Percentiles rank a stretch among this genome's conserved stretches.
Conservation (phyloP, 2,888 invertebrate species). For the Tetanocera ferruginea region DNA sequence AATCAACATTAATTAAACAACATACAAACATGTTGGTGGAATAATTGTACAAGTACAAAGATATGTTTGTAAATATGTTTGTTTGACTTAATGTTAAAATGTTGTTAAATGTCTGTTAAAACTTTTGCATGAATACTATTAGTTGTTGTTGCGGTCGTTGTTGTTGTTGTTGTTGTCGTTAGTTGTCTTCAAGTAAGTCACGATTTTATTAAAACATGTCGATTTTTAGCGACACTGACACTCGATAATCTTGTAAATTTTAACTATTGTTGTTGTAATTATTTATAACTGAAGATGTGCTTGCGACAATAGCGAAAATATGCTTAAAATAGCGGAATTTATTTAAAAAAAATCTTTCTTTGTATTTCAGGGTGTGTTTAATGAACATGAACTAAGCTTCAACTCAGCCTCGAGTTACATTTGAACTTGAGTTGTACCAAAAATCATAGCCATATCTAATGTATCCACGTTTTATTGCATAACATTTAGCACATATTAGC, state of each 20-base stretch:
- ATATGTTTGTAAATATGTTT: neutral
- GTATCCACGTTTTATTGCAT: too few species aligned
- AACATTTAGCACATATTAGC: too few species aligned
- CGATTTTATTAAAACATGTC: neutral
- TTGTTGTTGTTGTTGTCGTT: too few species aligned
- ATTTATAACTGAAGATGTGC: neutral
- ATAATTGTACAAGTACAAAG: neutral
- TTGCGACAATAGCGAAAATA: neutral
- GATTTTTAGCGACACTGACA: neutral
- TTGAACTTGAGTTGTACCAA: too few species aligned
- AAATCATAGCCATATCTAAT: too few species aligned
- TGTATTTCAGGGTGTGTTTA: too few species aligned
- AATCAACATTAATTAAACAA: constrained; percentile 60
- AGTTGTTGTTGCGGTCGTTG: neutral
- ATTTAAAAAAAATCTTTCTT: too few species aligned
- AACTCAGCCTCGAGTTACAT: too few species aligned
- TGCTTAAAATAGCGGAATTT: too few species aligned
- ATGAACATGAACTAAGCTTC: too few species aligned
- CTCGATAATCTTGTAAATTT: neutral
- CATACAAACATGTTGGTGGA: neutral
- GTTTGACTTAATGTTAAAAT: neutral
- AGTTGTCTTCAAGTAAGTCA: neutral
- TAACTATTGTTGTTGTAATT: neutral
- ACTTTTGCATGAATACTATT: neutral
- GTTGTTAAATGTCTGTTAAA: constrained; percentile 3